Evolutionary conservation across 2,888 invertebrate genomes (phyloP).

Genomic region (Cenopis cana): DNA sequence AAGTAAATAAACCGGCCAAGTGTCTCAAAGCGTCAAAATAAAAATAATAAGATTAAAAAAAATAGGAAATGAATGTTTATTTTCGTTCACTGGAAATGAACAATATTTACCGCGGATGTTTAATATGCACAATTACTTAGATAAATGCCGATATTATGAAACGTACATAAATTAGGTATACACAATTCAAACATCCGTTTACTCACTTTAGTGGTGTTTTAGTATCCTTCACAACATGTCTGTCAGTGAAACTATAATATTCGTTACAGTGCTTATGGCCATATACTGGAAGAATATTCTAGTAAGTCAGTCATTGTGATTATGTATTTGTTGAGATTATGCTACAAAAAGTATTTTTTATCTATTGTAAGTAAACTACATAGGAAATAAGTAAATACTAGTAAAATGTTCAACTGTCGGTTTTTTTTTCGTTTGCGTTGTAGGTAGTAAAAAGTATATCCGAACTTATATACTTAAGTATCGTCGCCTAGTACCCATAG

Average conservation of each 20-base stretch:
- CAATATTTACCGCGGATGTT: background rate
- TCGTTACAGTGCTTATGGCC: background rate
- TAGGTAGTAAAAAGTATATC: too few species aligned
- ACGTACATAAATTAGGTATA: background rate
- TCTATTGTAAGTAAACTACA: too few species aligned
- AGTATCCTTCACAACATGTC: background rate
- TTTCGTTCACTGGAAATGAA: background rate
- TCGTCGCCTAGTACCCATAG: too few species aligned
- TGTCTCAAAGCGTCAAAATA: too few species aligned
- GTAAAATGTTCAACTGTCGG: background rate
- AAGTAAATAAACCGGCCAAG: too few species aligned
- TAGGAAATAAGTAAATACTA: background rate
- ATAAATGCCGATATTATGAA: background rate
- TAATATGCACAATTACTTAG: background rate
- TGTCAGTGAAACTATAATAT: background rate
- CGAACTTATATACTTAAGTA: too few species aligned
- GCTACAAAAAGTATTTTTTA: too few species aligned
- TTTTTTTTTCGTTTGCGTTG: too few species aligned
- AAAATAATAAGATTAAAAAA: too few species aligned
- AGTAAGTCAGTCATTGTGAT: constrained; percentile 8
- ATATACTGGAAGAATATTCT: background rate
- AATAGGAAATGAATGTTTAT: too few species aligned
- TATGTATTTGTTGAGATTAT: too few species aligned
- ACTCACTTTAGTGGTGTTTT: background rate
- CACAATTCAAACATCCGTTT: background rate